Evolutionary conservation across 2,888 invertebrate species (phyloP).

Genomic region (Xanthia togata): DNA sequence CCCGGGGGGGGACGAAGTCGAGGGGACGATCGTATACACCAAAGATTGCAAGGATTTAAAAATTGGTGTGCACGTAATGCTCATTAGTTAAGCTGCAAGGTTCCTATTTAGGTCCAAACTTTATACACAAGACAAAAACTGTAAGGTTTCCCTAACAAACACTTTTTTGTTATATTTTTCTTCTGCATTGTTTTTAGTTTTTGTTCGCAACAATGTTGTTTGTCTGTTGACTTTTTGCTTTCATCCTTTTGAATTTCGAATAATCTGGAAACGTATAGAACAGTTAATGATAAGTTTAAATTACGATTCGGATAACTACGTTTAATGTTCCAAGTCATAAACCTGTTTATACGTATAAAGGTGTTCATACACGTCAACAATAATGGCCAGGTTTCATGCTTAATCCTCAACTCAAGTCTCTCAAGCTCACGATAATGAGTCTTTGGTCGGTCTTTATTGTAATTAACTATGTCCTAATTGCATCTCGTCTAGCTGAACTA

Average conservation of each 20-base stretch:
- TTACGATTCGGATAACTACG: background rate
- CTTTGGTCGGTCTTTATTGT: conserved; percentile 68
- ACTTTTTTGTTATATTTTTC: conserved; percentile 15
- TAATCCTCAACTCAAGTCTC: conserved; percentile 65
- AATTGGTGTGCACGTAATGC: conserved; percentile 10
- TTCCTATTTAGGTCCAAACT: conserved; percentile 20
- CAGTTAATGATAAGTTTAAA: conserved; percentile 5
- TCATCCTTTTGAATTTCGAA: conserved; percentile 2
- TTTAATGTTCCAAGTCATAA: conserved; percentile 22
- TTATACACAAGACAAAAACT: conserved; percentile 27
- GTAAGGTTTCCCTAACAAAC: background rate
- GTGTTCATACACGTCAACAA: conserved; percentile 20
- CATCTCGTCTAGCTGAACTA: conserved; percentile 54
- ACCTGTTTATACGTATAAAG: conserved; percentile 7
- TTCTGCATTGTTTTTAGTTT: conserved; percentile 12
- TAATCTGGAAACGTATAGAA: conserved; percentile 9
- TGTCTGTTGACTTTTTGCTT: background rate
- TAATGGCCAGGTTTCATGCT: conserved; percentile 46
- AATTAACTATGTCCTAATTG: conserved; percentile 76
- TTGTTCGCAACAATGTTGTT: conserved; percentile 1
- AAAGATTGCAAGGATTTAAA: conserved; percentile 3
- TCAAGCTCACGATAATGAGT: conserved; percentile 69
- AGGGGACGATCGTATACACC: too few relatives aligned
- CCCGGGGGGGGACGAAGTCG: too few relatives aligned
- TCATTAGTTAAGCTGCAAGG: conserved; percentile 40